Evolutionary conservation across 2,888 invertebrate genomes (phyloP), one percentile per base, ranked within the genome.

Genomic region (Notodonta ziczac): DNA sequence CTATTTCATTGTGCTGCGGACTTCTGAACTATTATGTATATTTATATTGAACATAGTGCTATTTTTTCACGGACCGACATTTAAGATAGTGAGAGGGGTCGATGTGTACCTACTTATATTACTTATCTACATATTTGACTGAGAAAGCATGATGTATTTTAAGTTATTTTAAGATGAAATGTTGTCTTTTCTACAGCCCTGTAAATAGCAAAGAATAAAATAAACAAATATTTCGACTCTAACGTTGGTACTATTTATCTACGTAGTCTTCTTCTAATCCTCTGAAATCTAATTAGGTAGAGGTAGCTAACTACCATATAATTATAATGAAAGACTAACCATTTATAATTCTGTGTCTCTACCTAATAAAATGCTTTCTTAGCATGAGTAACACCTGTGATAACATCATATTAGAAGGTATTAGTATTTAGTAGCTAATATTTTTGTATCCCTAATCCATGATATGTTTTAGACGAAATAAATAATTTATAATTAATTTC

Each of bases 131-230:
- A 78, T 78, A 80, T 70, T 83, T 83, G 91, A 92, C 91, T 93
- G 91, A 92, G 77, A 86, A 82, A 88, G 84, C 86, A 84, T 82
- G 81, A 85, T 83, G 83, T 90, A 89, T 84, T 88, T 86, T 91
- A 89, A 88, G 90, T 89, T 91, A 89, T 83, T 86, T 84, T 90
- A 88, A 88, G 86, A 85, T 72, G 76, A 84, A 85, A 86, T 88
- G 88, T 89, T 90, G 91, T 89, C 85, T 90, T 92, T 91, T 91
- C 88, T 91, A 92, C 89, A 87, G 88, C 88, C 90, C 82, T 93
- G 92, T 93, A 93, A 81, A 91, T 91, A 93, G 90, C 91, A 78
- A 85, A 80, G 79, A 84, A 81, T 79, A 77, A 85, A 86, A 70
- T 76, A 73, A 74, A 75, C 63, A 69, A 83, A 82, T 87, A 89